Base-by-base conservation (phyloP, 1,140 invertebrate species). In the Trypoxylus dichotomus region DNA sequence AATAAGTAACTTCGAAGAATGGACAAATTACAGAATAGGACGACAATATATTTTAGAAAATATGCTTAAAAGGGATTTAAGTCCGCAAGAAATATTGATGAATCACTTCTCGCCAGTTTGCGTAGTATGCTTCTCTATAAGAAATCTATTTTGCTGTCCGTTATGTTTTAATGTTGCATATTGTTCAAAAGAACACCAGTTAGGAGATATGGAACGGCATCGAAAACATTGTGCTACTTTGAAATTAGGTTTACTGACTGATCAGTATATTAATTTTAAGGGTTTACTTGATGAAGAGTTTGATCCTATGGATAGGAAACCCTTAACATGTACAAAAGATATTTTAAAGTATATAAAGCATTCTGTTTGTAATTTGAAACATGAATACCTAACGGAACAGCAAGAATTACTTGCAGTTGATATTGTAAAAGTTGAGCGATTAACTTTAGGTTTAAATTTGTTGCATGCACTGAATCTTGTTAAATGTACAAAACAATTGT, bases 21-120 rank as follows among this genome's bases (percentile, higher is more conserved):
- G 79, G 68, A 74, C 25, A 37, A 73, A 75, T 27, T 80, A 76
- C 47, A 80, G 79, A 29, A 73, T 80, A 29, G 29, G 47, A 54
- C 58, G 63, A 60, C 76, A 74, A n/a, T 24, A 25, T 75, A 21
- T 72, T 77, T 29, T 81, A 78, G 79, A 15, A 2, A 68, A 71
- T 25, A 73, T 74, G 63, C 74, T 84, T 13, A 68, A 72, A 25
- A 75, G 82, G 6, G 43, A 79, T 32, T 71, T 84, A 29, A 25
- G 74, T 10, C 42, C 74, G 24, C 73, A 29, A 71, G 83, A 84
- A 77, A 37, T 41, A 10, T 81, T 85, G 78, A 82, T 86, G 77
- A 84, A 82, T 81, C 83, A 85, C 82, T 85, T 84, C 78, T 83
- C 85, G 2, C 82, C 82, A 77, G 54, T 77, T 37, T 86, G 85